Percentiles rank a stretch among this genome's conserved stretches.
These are phyloP conservation scores for cattle (Bos taurus) DNA, from an alignment of 2,113 vertebrate genomes.

Conservation along the genomic window ARS-UCD2.0 NC_037336.1:51080001-51080500, in stretches of 20 bases:
- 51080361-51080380: conserved; percentile 58
- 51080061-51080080: not conserved
- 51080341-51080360: conserved; percentile 5
- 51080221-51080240: not conserved
- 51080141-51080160: not conserved
- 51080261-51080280: not conserved
- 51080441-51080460: conserved; percentile 75
- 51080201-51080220: not conserved
- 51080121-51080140: not conserved
- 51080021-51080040: not conserved
- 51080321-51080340: not conserved
- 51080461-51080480: conserved; percentile 71
- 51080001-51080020: not conserved
- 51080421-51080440: conserved; percentile 77
- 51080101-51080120: not conserved
- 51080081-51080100: not conserved
- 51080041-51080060: not conserved
- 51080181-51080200: not conserved
- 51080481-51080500: conserved; percentile 77
- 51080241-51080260: not conserved
- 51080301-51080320: not conserved
- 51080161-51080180: conserved; percentile 22
- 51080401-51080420: conserved; percentile 64
- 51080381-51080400: conserved; percentile 64
- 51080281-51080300: not conserved